These are phyloP conservation scores for Microplitis manilae DNA, from an alignment of 2,888 invertebrate species.

Conservation along the genomic window DNA sequence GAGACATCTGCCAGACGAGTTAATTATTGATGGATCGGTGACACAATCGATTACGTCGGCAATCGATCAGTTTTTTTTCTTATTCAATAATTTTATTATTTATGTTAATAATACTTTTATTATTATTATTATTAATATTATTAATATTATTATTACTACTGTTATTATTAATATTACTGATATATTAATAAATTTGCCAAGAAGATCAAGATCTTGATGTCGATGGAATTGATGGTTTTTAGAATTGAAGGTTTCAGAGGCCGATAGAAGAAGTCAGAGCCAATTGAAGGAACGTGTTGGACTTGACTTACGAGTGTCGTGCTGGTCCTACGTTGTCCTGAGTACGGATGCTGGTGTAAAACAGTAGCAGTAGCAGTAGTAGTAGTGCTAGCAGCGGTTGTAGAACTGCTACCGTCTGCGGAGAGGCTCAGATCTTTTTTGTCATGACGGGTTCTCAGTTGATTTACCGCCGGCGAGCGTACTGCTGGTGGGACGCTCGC, in stretches of 20 bases:
- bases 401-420: not conserved
- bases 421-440: slow-evolving; percentile 23
- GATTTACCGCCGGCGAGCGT: slow-evolving; percentile 30
- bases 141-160: not conserved
- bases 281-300: slow-evolving; percentile 34
- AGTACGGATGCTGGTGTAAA: slow-evolving; percentile 39
- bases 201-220: slow-evolving; percentile 29
- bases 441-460: slow-evolving; percentile 19
- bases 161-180: slow-evolving; percentile 9
- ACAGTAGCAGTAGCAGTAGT: not conserved
- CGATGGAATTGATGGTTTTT: slow-evolving; percentile 21
- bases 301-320: slow-evolving; percentile 50
- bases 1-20: slow-evolving; percentile 26
- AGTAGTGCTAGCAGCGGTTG: not conserved
- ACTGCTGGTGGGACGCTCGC: not conserved
- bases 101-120: slow-evolving; percentile 2
- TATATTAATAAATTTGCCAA: slow-evolving; percentile 17
- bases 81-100: slow-evolving; percentile 13
- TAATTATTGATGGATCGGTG: slow-evolving; percentile 10
- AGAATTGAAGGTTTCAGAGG: slow-evolving; percentile 23
- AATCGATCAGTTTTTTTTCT: slow-evolving; percentile 15
- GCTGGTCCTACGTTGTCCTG: slow-evolving; percentile 35
- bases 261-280: slow-evolving; percentile 36
- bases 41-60: slow-evolving; percentile 22
- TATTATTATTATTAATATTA: not conserved